Conservation (phyloP, 2,113 vertebrate species). For the Cyphomyrus discorhynchus region DNA sequence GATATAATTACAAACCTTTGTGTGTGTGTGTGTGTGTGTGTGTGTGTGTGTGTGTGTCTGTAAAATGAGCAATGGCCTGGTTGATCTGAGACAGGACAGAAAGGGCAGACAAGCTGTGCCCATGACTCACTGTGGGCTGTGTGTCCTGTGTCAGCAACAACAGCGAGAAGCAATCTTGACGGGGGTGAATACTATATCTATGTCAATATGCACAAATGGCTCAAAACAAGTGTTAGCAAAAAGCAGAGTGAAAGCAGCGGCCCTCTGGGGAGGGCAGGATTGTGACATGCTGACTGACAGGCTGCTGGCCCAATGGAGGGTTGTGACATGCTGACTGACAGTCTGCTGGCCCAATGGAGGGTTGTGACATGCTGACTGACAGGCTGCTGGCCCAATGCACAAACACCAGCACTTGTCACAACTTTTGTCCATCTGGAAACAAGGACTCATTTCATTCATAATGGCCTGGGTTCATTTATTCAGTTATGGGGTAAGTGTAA, state of each 20-base stretch:
- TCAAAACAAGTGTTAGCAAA: not conserved
- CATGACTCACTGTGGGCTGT: not conserved
- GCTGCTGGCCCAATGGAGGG: not conserved
- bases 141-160: not conserved
- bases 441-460: not conserved
- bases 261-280: not conserved
- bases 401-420: not conserved
- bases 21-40: not conserved
- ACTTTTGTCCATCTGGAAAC: not conserved
- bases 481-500: not conserved
- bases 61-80: not conserved
- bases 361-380: not conserved
- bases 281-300: not conserved
- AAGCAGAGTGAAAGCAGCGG: not conserved
- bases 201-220: not conserved
- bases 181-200: not conserved
- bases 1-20: no score
- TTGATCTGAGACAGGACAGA: not conserved
- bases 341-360: not conserved
- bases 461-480: not conserved
- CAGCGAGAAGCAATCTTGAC: not conserved
- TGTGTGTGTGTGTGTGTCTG: not conserved
- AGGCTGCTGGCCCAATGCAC: not conserved
- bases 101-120: not conserved
- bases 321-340: not conserved